phyloP scores from a whole-genome alignment of 1,140 invertebrate species.

The Saccostrea cuccullata region DNA sequence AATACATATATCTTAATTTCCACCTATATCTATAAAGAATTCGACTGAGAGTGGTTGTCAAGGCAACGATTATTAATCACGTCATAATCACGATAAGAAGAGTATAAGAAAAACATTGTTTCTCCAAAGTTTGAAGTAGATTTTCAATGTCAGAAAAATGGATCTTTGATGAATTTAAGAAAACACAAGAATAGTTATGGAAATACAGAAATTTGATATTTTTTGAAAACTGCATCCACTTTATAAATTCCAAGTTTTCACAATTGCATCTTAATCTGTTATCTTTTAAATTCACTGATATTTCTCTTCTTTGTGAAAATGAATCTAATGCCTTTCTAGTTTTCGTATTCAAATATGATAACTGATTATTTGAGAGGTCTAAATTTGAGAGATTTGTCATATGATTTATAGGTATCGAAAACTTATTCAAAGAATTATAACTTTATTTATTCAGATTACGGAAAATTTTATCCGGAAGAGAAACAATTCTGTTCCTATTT shows the following conservation, averaged over 20 bases:
- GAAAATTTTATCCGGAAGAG: not conserved
- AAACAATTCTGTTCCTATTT: not conserved
- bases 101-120: slow-evolving; percentile 16
- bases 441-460: slow-evolving; percentile 7
- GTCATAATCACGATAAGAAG: not conserved
- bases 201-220: not conserved
- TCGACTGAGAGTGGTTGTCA: not conserved
- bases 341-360: not conserved
- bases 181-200: not conserved
- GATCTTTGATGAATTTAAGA: not conserved
- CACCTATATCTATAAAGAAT: slow-evolving; percentile 19
- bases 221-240: not conserved
- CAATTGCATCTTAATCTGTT: slow-evolving; percentile 5
- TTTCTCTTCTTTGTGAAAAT: not conserved
- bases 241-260: slow-evolving; percentile 11
- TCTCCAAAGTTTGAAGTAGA: not conserved
- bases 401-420: not conserved
- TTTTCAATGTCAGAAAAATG: slow-evolving; percentile 1
- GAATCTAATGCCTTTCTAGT: not conserved
- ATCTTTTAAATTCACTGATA: not conserved
- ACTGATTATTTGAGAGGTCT: slow-evolving; percentile 23
- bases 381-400: not conserved
- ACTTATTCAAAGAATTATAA: not conserved
- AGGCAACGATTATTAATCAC: not conserved
- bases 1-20: slow-evolving; percentile 12